Percentiles rank a stretch among this genome's conserved stretches.
Evolutionary conservation across 2,888 invertebrate species (phyloP).

Genomic region (Hydrotaea cyrtoneurina): DNA sequence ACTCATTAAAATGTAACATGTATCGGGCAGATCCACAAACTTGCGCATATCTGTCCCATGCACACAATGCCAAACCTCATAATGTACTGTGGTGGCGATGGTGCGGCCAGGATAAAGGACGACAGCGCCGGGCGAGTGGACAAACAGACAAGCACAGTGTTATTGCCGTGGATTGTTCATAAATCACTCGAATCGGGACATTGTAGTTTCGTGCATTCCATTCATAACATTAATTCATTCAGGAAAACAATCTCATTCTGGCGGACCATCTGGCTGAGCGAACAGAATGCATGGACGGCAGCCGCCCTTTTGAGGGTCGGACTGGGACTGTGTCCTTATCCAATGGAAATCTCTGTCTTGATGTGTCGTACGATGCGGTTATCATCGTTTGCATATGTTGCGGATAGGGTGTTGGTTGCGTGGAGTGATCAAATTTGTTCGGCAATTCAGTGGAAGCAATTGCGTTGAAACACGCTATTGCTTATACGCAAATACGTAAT

Average conservation of each 20-base stretch:
- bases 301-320: neutral
- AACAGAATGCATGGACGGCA: neutral
- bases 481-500: too few species aligned
- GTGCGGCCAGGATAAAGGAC: conserved; percentile 8
- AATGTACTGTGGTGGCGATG: neutral
- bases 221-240: conserved; percentile 59
- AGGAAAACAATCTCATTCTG: neutral
- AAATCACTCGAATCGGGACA: conserved; percentile 64
- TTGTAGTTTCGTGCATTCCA: conserved; percentile 14
- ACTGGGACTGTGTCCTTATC: conserved; percentile 3
- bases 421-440: neutral
- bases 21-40: conserved; percentile 62
- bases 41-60: conserved; percentile 1
- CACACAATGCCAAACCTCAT: neutral
- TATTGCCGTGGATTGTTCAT: conserved; percentile 64
- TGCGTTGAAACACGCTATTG: too few species aligned
- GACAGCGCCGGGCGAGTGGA: neutral
- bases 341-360: neutral
- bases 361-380: neutral
- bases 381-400: neutral
- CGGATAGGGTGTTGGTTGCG: neutral
- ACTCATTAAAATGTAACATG: conserved; percentile 67
- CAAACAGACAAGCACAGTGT: conserved; percentile 51
- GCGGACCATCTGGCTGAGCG: conserved; percentile 1
- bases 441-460: too few species aligned